Conservation (phyloP, 2,797 vertebrate species). For the Sorex maritimensis region DNA sequence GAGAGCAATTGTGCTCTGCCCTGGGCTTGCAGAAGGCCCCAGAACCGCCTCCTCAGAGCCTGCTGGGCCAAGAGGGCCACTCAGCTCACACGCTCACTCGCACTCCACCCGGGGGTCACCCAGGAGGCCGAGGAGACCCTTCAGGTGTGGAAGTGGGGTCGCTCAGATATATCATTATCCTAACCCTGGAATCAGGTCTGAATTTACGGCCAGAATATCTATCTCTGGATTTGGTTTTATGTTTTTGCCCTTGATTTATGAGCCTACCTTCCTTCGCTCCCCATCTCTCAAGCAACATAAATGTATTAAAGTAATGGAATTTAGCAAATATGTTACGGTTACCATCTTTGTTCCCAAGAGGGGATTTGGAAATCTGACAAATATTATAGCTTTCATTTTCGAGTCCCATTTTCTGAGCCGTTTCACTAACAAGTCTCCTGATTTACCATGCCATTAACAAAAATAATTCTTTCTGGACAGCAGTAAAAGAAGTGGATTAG, state of each 20-base stretch:
- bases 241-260: slow-evolving; percentile 79
- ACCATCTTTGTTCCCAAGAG: slow-evolving; percentile 85
- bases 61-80: neutral
- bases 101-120: neutral
- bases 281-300: slow-evolving; percentile 73
- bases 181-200: slow-evolving; percentile 75
- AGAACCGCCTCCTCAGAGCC: neutral
- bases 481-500: slow-evolving; percentile 80
- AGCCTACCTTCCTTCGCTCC: slow-evolving; percentile 51
- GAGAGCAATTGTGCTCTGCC: neutral
- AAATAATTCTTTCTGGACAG: slow-evolving; percentile 86
- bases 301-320: slow-evolving; percentile 81
- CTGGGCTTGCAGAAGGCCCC: neutral
- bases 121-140: slow-evolving; percentile 10
- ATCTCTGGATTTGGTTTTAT: slow-evolving; percentile 82
- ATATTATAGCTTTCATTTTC: slow-evolving; percentile 85
- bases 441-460: slow-evolving; percentile 87
- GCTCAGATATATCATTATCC: slow-evolving; percentile 75
- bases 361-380: slow-evolving; percentile 87
- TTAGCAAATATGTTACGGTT: slow-evolving; percentile 85
- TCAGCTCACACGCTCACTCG: slow-evolving; percentile 7
- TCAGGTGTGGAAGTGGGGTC: slow-evolving; percentile 51
- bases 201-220: slow-evolving; percentile 83
- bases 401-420: slow-evolving; percentile 84
- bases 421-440: slow-evolving; percentile 85